Percentiles rank a stretch among this genome's conserved stretches.
Conservation (phyloP, 2,113 vertebrate genomes). For the Anas platyrhynchos region DNA sequence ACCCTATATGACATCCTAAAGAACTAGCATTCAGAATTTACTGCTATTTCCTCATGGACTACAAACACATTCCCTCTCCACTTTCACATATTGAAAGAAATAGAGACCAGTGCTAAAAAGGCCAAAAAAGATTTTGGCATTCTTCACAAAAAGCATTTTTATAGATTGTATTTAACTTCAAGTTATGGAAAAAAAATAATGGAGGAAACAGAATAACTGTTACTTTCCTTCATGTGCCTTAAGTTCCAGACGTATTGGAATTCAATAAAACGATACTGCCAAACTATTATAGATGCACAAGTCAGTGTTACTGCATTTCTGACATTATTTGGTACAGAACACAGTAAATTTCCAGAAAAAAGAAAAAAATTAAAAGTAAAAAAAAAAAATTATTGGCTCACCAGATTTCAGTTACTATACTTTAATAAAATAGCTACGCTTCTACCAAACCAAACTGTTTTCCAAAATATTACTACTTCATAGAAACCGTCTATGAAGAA, state of each 20-base stretch:
- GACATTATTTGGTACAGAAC: not conserved
- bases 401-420: not conserved
- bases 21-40: slow-evolving; percentile 23
- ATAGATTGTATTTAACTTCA: slow-evolving; percentile 24
- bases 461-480: not conserved
- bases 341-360: not conserved
- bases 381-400: not conserved
- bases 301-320: slow-evolving; percentile 23
- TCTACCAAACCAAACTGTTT: not conserved
- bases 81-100: slow-evolving; percentile 9
- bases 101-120: not conserved
- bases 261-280: slow-evolving; percentile 38
- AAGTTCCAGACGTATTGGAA: slow-evolving; percentile 49
- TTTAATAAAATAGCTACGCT: not conserved
- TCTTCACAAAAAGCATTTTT: slow-evolving; percentile 22
- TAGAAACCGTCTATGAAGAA: not conserved
- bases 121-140: slow-evolving; percentile 6
- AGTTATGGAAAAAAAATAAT: slow-evolving; percentile 43
- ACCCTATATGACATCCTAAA: not conserved
- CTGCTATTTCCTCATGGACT: not conserved
- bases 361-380: not conserved
- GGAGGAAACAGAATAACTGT: slow-evolving; percentile 23
- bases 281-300: not conserved
- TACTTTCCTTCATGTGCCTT: slow-evolving; percentile 3
- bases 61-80: not conserved